Conservation (phyloP, 2,888 invertebrate species). For the Eupeodes luniger region DNA sequence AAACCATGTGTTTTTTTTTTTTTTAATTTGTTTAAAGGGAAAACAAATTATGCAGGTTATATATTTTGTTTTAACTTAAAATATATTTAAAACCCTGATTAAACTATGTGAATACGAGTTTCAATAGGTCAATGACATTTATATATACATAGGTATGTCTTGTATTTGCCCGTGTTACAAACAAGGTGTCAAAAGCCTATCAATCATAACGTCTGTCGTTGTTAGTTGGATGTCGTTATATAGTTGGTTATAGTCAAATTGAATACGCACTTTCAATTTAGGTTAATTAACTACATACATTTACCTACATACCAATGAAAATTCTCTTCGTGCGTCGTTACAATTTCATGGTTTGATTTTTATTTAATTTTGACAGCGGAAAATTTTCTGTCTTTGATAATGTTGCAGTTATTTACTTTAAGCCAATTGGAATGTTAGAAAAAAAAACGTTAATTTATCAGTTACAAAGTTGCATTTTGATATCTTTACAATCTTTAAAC, state of each 20-base stretch:
- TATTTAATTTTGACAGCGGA: conserved; percentile 11
- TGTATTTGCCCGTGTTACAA: background rate
- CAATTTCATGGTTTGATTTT: background rate
- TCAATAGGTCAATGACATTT: conserved; percentile 20
- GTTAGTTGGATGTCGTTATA: too few relatives aligned
- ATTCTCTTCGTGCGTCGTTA: background rate
- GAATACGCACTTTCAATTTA: background rate
- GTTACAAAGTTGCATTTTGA: too few relatives aligned
- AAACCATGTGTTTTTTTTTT: background rate
- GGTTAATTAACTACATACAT: conserved; percentile 8
- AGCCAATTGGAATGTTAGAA: conserved; percentile 1
- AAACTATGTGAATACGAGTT: background rate
- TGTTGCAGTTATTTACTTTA: background rate
- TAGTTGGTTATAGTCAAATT: background rate
- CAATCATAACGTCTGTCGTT: conserved; percentile 15
- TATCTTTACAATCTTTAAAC: background rate
- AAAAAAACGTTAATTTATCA: background rate
- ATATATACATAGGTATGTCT: too few relatives aligned
- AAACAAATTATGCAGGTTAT: background rate
- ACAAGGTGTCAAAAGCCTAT: conserved; percentile 32
- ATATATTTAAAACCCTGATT: background rate
- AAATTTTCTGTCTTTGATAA: background rate
- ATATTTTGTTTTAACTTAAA: background rate
- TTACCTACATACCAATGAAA: too few relatives aligned
- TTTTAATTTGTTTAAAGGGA: background rate